Base-by-base conservation (phyloP, 2,888 invertebrate genomes). In the Villa cingulata region DNA sequence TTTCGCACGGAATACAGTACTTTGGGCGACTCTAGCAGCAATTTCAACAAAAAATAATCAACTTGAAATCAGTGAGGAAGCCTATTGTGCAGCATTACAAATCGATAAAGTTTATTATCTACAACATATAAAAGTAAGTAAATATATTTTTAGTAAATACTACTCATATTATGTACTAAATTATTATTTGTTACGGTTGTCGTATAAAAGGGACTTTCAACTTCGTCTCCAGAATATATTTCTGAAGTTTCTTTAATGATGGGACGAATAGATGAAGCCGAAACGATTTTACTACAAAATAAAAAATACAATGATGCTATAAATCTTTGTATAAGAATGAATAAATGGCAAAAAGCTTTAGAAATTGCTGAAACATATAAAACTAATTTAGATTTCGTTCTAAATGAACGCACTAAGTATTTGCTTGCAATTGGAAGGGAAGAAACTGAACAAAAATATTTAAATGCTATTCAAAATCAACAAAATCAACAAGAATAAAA, bases 11-110 rank as follows among this genome's bases (percentile, higher is more conserved):
- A 77, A 76, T 54, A 72, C 74, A 49, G 78, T 78, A n/a, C 70
- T 95, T 16, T 98, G 97, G 97, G 88, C 94, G 0, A 90, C 90
- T 55, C 72, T 97, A 56, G 97, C 96, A 0, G 90, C 91, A 0
- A 74, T 95, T 64, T 84, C 97, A 1, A 86, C 88, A 48, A 83
- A 88, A 55, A 81, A 83, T 51, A 84, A 85, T 62, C 86, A 95
- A 58, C 68, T 94, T 46, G 80, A 83, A 49, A 83, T 91, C 7
- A 94, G 96, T 16, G 96, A 97, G 71, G 88, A 95, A 62, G 91
- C 95, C 0, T 98, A 91, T 65, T 87, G 94, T 10, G 86, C 87
- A 12, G 83, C 92, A n/a, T 76, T 83, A 57, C 82, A 88, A 68
- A 82, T 77, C 49, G 85, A 90, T 59, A 89, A 90, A 77, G 89